Percentiles rank a stretch among this genome's conserved stretches.
phyloP scores from a whole-genome alignment of 2,113 vertebrate species.

The Acrocephalus kingi region DNA sequence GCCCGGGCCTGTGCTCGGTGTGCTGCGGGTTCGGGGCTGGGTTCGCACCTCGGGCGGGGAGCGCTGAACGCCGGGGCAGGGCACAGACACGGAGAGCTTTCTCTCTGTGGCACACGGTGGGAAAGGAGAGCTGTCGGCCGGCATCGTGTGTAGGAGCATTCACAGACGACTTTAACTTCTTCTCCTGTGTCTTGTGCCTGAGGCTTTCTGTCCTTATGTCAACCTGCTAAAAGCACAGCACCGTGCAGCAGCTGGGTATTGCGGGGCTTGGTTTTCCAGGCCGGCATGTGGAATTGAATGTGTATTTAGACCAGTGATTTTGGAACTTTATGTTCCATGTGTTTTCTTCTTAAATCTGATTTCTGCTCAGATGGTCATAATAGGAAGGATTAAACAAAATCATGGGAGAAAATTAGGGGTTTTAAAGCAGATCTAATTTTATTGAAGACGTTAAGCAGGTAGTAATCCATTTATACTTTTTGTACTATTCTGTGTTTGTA shows the following conservation, averaged over 20 bases:
- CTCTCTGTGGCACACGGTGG: background rate
- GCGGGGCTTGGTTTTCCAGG: background rate
- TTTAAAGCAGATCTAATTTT: background rate
- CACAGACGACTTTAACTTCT: background rate
- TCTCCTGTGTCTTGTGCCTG: background rate
- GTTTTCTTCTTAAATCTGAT: background rate
- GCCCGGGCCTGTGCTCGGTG: too few species aligned
- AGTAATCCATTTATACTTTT: background rate
- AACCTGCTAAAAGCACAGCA: fast-evolving
- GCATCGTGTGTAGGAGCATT: fast-evolving
- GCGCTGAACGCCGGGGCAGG: background rate
- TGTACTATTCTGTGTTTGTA: background rate
- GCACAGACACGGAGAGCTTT: fast-evolving
- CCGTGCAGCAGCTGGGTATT: background rate
- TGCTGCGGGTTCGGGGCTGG: too few species aligned
- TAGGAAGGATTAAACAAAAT: background rate
- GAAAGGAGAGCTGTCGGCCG: too few species aligned
- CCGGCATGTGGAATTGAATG: background rate
- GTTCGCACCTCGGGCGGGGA: fast-evolving
- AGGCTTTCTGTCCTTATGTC: background rate
- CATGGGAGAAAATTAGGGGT: background rate
- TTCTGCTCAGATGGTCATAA: background rate
- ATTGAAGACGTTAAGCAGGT: background rate
- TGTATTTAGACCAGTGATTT: background rate
- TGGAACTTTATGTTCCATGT: background rate